Base-by-base conservation (phyloP, 2,797 vertebrate species). In the Melanotaenia trifasciata region DNA sequence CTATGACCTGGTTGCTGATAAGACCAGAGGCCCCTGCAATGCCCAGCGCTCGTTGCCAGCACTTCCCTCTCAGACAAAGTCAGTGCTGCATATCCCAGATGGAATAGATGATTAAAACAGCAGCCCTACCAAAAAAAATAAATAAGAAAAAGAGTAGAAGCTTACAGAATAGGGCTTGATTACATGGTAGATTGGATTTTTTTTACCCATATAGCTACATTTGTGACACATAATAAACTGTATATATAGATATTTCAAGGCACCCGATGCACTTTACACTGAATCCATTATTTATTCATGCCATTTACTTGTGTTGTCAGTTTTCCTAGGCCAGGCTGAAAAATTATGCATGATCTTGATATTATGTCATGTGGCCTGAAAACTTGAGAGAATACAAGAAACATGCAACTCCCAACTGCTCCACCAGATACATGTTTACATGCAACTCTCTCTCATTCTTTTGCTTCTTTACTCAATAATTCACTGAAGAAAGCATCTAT, bases 1-100 rank as follows among this genome's bases (percentile, higher is more conserved):
- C 81, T 83, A 79, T 89, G 89, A 92, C 89, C 87, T 68, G 66
- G 70, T 28, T 57, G 74, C 92, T 93, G 93, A 95, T 94, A 95
- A 94, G 92, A 76, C 81, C 72, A 64, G 69, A 79, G 85, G 85
- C 84, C 87, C 89, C 90, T 22, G 9, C 38, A 5, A 84, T 91
- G 90, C 83, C 86, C 83, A 78, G 73, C n/a, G 70, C 67, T 85
- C 80, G 84, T 86, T 91, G 92, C 90, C 91, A 92, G 90, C 77
- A 86, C 76, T 91, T 92, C 80, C 89, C 79, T 70, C 76, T 78
- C 70, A 83, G 76, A 83, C 90, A 90, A 87, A 90, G 72, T 84
- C 71, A 62, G 70, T 79, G 67, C 70, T 84, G 75, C 80, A 88
- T 84, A 87, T 90, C 86, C 84, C 85, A 86, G 84, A 89, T 86